Conservation (phyloP, 2,888 invertebrate genomes). For the Pachymerium ferrugineum region DNA sequence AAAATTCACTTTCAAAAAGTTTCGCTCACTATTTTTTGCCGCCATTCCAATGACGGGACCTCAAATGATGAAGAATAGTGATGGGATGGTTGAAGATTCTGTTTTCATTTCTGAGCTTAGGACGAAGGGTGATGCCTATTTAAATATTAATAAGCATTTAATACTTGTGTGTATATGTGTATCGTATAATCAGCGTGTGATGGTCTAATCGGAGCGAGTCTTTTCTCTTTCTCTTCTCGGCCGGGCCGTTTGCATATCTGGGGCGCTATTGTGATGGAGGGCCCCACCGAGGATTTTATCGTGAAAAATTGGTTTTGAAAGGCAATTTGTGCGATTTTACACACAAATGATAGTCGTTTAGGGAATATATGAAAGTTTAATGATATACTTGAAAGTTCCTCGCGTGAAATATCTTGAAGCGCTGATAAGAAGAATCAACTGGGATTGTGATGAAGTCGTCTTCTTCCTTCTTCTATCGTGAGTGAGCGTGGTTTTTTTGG, state of each 20-base stretch:
- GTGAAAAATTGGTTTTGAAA: constrained; percentile 38
- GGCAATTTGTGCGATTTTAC: constrained; percentile 38
- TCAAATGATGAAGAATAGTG: not conserved
- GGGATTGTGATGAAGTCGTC: constrained; percentile 31
- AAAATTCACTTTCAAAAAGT: not conserved
- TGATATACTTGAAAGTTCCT: constrained; percentile 36
- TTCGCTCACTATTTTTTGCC: not conserved
- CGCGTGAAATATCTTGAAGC: constrained; percentile 37
- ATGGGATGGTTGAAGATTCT: constrained; percentile 1
- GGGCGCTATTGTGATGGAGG: constrained; percentile 35
- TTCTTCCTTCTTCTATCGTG: constrained; percentile 29
- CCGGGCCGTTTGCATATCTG: constrained; percentile 35
- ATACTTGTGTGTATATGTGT: constrained; percentile 29
- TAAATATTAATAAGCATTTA: constrained; percentile 33
- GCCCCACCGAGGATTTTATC: constrained; percentile 37
- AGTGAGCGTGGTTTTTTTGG: constrained; percentile 25
- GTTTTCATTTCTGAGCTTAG: not conserved
- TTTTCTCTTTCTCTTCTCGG: constrained; percentile 28
- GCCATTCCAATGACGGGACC: not conserved
- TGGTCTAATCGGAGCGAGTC: constrained; percentile 23
- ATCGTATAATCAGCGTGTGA: constrained; percentile 27
- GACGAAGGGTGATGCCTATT: constrained; percentile 28
- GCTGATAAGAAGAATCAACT: constrained; percentile 36
- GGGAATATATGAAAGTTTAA: constrained; percentile 38
- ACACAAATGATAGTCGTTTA: constrained; percentile 38